A percentile compares a stretch with the other conserved stretches of the same genome.
Evolutionary conservation across 2,113 vertebrate genomes (phyloP).

Genomic region (Entelurus aequoreus): DNA sequence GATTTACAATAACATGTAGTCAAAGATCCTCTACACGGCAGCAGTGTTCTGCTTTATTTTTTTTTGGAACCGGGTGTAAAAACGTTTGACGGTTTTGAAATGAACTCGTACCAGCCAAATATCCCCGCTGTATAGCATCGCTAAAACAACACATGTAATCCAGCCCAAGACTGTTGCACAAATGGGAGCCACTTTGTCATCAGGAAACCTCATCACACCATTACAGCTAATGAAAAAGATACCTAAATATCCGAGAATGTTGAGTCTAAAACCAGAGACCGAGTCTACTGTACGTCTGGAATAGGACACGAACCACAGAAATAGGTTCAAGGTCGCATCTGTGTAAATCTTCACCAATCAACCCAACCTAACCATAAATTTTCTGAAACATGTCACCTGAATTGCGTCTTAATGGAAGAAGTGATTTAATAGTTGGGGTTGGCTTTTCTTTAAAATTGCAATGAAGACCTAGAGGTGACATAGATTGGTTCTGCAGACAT

Average conservation of each 20-base stretch:
- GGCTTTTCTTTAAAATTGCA: slow-evolving; percentile 40
- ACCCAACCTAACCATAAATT: slow-evolving; percentile 14
- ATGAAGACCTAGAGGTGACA: slow-evolving; percentile 22
- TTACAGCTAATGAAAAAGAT: slow-evolving; percentile 34
- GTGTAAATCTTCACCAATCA: slow-evolving; percentile 18
- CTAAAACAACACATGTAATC: background rate
- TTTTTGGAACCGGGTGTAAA: too few species aligned
- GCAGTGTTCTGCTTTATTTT: too few species aligned
- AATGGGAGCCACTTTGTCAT: slow-evolving; percentile 24
- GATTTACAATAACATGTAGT: too few species aligned
- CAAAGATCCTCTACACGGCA: too few species aligned
- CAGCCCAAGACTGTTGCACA: background rate
- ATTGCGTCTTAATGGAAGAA: slow-evolving; percentile 20
- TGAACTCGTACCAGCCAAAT: too few species aligned
- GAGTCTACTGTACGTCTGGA: slow-evolving; percentile 23
- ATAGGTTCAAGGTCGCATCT: slow-evolving; percentile 12
- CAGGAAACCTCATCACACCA: slow-evolving; percentile 42
- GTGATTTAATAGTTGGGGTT: slow-evolving; percentile 42
- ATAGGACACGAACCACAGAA: slow-evolving; percentile 23
- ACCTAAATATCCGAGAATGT: slow-evolving; percentile 52
- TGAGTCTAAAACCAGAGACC: slow-evolving; percentile 30
- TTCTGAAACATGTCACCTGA: slow-evolving; percentile 28
- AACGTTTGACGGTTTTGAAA: too few species aligned
- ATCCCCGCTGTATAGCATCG: background rate
- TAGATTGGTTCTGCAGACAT: slow-evolving; percentile 38